Conservation (phyloP, 2,797 vertebrate genomes). For the Triplophysa yarkandensis region DNA sequence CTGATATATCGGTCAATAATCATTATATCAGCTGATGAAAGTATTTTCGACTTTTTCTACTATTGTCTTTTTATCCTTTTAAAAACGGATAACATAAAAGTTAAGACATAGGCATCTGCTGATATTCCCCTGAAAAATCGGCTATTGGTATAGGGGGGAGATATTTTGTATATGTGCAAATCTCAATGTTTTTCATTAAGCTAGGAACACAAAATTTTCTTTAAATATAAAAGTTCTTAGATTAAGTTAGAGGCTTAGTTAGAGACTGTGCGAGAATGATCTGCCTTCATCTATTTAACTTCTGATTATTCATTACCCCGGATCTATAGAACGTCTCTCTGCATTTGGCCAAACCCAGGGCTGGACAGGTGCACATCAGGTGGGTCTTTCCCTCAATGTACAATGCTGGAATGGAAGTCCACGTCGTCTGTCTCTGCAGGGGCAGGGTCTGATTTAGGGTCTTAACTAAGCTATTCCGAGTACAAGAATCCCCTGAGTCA, state of each 20-base stretch:
- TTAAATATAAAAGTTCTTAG: no score
- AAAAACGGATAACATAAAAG: no score
- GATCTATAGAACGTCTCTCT: conserved; percentile 12
- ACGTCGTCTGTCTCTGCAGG: conserved; percentile 29
- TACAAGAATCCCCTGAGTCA: conserved; percentile 28
- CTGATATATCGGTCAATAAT: no score
- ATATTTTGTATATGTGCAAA: no score
- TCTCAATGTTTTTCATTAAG: no score
- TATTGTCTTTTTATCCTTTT: no score
- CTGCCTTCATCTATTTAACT: conserved; percentile 3
- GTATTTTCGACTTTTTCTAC: no score
- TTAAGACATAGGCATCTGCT: no score
- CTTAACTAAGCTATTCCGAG: conserved; percentile 18
- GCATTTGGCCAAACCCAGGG: conserved; percentile 29
- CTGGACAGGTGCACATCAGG: conserved; percentile 50
- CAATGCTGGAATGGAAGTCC: conserved; percentile 35
- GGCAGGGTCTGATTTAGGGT: conserved; percentile 25
- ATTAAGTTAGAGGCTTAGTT: conserved; percentile 6
- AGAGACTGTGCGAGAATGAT: not conserved
- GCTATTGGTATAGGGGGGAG: no score
- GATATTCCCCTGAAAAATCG: no score
- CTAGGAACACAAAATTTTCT: no score
- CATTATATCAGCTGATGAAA: no score
- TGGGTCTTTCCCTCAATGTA: conserved; percentile 31
- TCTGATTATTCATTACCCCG: conserved; percentile 44